Percentiles rank a stretch among this genome's conserved stretches.
These are phyloP conservation scores for Archocentrus centrarchus DNA, from an alignment of 2,113 vertebrate genomes.

Conservation along the genomic window DNA sequence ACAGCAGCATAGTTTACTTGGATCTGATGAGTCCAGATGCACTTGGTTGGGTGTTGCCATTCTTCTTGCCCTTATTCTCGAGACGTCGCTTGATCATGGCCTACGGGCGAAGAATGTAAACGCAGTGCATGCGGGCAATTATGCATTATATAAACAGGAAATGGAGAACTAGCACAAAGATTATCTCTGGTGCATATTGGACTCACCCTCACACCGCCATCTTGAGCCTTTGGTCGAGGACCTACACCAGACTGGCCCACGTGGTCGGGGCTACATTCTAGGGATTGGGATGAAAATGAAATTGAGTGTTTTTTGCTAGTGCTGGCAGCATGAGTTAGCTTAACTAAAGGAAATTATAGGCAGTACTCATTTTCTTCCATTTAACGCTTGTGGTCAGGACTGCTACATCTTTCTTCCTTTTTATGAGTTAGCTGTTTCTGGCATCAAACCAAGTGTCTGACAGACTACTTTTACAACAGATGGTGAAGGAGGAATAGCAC, in stretches of 20 bases:
- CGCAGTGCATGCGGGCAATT: background rate
- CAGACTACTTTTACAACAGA: background rate
- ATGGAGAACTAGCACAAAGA: background rate
- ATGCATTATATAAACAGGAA: slow-evolving; percentile 33
- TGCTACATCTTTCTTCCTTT: background rate
- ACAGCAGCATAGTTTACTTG: slow-evolving; percentile 52
- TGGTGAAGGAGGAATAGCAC: fast-evolving
- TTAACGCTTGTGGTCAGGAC: background rate
- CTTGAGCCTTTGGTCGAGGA: slow-evolving; percentile 74
- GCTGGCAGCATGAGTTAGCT: fast-evolving
- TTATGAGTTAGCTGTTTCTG: background rate
- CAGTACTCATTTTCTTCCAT: background rate
- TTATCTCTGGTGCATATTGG: background rate
- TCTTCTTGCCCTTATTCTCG: slow-evolving; percentile 70
- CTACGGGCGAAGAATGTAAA: slow-evolving; percentile 43
- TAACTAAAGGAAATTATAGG: background rate
- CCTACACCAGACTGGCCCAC: slow-evolving; percentile 29
- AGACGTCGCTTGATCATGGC: slow-evolving; percentile 78
- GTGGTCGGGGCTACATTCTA: slow-evolving; percentile 80
- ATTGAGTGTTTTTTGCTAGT: background rate
- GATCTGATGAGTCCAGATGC: slow-evolving; percentile 56
- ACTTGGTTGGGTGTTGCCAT: slow-evolving; percentile 72
- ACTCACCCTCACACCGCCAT: slow-evolving; percentile 81
- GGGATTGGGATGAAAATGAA: background rate
- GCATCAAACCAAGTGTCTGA: background rate